Evolutionary conservation across 1,140 invertebrate genomes (phyloP).

Genomic region (Prorops nasuta): DNA sequence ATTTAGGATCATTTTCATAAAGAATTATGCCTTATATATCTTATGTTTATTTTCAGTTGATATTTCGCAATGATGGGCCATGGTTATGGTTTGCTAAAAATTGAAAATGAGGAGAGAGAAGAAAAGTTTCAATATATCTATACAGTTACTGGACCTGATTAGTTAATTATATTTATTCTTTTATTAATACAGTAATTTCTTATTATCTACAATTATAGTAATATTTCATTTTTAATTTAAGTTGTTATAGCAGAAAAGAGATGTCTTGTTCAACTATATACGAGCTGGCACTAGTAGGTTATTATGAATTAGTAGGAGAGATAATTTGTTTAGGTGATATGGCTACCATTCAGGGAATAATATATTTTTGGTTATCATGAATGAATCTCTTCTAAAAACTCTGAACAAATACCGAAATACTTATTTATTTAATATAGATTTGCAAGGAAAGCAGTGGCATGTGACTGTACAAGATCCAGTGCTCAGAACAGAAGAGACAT

Average conservation of each 20-base stretch:
- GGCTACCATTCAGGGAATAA: slow-evolving; percentile 91
- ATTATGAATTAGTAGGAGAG: slow-evolving; percentile 97
- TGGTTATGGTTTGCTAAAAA: slow-evolving; percentile 64
- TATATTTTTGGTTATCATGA: background rate
- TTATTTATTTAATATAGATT: slow-evolving; percentile 62
- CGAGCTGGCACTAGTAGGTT: slow-evolving; percentile 97
- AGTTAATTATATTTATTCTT: slow-evolving; percentile 44
- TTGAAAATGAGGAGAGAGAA: slow-evolving; percentile 85
- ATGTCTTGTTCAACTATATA: slow-evolving; percentile 99
- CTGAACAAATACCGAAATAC: background rate
- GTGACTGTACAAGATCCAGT: slow-evolving; percentile 99
- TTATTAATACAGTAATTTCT: background rate
- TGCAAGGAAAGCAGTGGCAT: slow-evolving; percentile 99
- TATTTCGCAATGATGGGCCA: slow-evolving; percentile 44
- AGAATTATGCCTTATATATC: too few relatives aligned
- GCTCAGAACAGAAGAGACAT: slow-evolving; percentile 93
- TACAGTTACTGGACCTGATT: slow-evolving; percentile 96
- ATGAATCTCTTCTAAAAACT: too few relatives aligned
- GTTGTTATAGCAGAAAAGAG: slow-evolving; percentile 98
- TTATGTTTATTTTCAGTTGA: slow-evolving; percentile 27
- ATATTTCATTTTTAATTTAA: slow-evolving; percentile 46
- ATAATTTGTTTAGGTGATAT: slow-evolving; percentile 99
- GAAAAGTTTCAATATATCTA: slow-evolving; percentile 91
- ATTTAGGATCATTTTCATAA: background rate
- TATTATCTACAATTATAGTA: too few relatives aligned